These are phyloP conservation scores for Orchestes rusci DNA, from an alignment of 2,888 invertebrate genomes.

Conservation along the genomic window DNA sequence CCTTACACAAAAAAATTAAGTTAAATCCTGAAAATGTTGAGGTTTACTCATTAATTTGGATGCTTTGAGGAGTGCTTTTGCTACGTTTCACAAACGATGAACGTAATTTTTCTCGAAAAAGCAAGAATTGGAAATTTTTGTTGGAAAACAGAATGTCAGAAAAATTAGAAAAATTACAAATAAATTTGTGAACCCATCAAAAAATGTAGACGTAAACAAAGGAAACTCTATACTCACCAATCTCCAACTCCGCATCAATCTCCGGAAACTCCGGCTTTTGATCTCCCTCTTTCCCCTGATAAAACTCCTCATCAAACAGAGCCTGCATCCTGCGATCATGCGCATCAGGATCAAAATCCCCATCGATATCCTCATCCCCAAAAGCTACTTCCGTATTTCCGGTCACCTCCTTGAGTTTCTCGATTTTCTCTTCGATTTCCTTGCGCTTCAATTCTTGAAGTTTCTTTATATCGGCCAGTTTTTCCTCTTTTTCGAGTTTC, in stretches of 20 bases:
- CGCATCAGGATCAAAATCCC: slow-evolving; percentile 83
- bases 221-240: slow-evolving; percentile 36
- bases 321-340: slow-evolving; percentile 83
- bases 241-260: slow-evolving; percentile 64
- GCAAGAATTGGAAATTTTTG: background rate
- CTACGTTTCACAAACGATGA: too few relatives aligned
- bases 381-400: slow-evolving; percentile 49
- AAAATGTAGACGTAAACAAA: background rate
- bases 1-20: too few relatives aligned
- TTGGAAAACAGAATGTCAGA: background rate
- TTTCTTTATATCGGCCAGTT: slow-evolving; percentile 80
- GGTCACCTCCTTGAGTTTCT: slow-evolving; percentile 78
- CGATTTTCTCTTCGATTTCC: slow-evolving; percentile 85
- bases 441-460: slow-evolving; percentile 79
- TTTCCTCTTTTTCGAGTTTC: slow-evolving; percentile 67
- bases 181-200: background rate
- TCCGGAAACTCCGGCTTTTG: slow-evolving; percentile 82
- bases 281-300: slow-evolving; percentile 60
- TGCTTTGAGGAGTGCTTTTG: too few relatives aligned
- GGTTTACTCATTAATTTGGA: too few relatives aligned
- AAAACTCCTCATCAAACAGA: slow-evolving; percentile 82
- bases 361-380: slow-evolving; percentile 74
- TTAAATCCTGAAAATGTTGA: too few relatives aligned
- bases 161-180: slow-evolving; percentile 1
- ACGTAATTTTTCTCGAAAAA: too few relatives aligned